Evolutionary conservation across 1,140 invertebrate genomes (phyloP).

Genomic region (Micrasema minimum): DNA sequence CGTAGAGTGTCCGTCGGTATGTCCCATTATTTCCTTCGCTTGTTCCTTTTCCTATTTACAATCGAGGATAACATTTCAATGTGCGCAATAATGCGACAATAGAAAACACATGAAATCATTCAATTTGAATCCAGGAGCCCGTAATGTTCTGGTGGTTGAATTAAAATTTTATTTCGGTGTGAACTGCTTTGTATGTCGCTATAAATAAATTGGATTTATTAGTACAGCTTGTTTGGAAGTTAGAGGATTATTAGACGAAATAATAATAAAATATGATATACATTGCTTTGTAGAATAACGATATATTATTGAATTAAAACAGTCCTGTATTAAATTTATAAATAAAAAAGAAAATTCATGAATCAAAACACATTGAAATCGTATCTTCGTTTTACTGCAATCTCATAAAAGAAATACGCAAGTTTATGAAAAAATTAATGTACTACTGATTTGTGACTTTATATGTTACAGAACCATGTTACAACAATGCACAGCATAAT

Average conservation of each 20-base stretch:
- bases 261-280: background rate
- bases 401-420: too few species aligned
- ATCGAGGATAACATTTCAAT: conserved; percentile 49
- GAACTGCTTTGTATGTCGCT: conserved; percentile 46
- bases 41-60: conserved; percentile 52
- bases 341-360: background rate
- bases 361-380: background rate
- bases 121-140: conserved; percentile 29
- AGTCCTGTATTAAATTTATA: background rate
- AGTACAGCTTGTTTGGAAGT: conserved; percentile 4
- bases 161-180: conserved; percentile 45
- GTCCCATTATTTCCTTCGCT: conserved; percentile 33
- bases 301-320: background rate
- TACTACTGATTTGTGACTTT: too few species aligned
- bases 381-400: too few species aligned
- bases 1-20: conserved; percentile 48
- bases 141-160: conserved; percentile 22
- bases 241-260: background rate
- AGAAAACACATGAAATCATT: conserved; percentile 40
- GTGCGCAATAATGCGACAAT: conserved; percentile 45
- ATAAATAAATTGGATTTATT: conserved; percentile 35
- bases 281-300: background rate
- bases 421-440: too few species aligned
- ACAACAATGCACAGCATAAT: background rate
- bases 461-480: background rate